A percentile compares a stretch with the other conserved stretches of the same genome.
phyloP scores from a whole-genome alignment of 2,888 invertebrate genomes.

The Agrotis exclamationis region DNA sequence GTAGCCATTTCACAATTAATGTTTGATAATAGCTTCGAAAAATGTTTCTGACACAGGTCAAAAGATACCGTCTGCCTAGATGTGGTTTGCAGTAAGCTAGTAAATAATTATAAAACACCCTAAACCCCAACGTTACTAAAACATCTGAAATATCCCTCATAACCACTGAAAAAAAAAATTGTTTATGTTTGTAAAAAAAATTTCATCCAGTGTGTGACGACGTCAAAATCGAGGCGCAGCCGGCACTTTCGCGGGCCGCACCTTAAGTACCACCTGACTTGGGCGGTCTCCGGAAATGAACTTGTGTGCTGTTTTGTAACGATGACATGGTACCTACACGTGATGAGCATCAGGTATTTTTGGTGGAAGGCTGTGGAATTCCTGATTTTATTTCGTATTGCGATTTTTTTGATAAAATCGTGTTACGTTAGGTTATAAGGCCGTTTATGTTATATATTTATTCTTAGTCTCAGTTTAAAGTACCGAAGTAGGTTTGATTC shows the following conservation, averaged over 20 bases:
- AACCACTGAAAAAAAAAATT: no score
- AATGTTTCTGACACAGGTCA: background rate
- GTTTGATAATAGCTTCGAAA: no score
- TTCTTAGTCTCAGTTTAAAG: background rate
- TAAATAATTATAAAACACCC: background rate
- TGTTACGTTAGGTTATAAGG: background rate
- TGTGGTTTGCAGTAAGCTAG: background rate
- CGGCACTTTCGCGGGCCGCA: constrained; percentile 67
- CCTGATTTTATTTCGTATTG: background rate
- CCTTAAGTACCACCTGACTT: constrained; percentile 59
- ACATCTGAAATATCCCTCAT: no score
- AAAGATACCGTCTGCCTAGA: background rate
- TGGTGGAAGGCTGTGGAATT: background rate
- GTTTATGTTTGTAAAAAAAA: background rate
- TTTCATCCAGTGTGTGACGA: constrained; percentile 51
- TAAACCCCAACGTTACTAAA: no score
- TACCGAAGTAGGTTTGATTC: no score
- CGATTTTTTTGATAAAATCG: background rate
- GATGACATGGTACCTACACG: constrained; percentile 56
- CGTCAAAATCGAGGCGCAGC: constrained; percentile 57
- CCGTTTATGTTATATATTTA: background rate
- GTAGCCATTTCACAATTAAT: no score
- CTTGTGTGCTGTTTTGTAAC: constrained; percentile 59
- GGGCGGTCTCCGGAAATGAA: constrained; percentile 59
- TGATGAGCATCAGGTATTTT: constrained; percentile 38